phyloP scores from a whole-genome alignment of 2,113 vertebrate species.

The Brienomyrus brachyistius region DNA sequence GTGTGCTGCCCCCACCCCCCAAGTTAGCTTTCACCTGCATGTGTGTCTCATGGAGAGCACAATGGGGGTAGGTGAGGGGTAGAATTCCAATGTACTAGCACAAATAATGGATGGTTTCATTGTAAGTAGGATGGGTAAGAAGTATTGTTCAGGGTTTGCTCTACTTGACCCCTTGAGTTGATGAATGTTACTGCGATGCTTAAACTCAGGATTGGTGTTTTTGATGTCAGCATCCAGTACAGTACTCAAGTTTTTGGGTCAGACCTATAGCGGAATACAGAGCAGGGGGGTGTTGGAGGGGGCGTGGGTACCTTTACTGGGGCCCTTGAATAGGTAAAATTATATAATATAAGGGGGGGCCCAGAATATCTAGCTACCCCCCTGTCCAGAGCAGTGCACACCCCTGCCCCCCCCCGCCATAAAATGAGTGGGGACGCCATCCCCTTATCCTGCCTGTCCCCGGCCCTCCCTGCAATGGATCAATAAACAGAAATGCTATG shows the following conservation, averaged over 20 bases:
- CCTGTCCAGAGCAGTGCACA: background rate
- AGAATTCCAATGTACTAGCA: background rate
- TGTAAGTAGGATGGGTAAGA: background rate
- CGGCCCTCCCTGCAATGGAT: slow-evolving; percentile 50
- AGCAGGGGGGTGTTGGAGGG: background rate
- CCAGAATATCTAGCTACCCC: background rate
- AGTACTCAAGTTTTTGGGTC: too few species aligned
- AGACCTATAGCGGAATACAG: background rate
- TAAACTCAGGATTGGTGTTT: too few species aligned
- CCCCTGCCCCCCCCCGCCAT: too few species aligned
- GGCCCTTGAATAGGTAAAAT: background rate
- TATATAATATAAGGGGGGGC: background rate
- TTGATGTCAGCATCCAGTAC: too few species aligned
- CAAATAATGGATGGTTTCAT: background rate
- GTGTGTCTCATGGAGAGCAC: background rate
- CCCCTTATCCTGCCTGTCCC: slow-evolving; percentile 40
- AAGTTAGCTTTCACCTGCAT: background rate
- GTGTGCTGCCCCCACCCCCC: background rate
- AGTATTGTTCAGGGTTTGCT: background rate
- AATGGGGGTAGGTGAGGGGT: background rate
- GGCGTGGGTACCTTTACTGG: background rate
- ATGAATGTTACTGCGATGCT: background rate
- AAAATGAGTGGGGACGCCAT: slow-evolving; percentile 40
- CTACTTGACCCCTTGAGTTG: background rate
- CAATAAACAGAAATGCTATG: slow-evolving; percentile 69